Evolutionary conservation across 2,888 invertebrate species (phyloP), one percentile per base, ranked within the genome.

Genomic region (Dichetophora obliterata): DNA sequence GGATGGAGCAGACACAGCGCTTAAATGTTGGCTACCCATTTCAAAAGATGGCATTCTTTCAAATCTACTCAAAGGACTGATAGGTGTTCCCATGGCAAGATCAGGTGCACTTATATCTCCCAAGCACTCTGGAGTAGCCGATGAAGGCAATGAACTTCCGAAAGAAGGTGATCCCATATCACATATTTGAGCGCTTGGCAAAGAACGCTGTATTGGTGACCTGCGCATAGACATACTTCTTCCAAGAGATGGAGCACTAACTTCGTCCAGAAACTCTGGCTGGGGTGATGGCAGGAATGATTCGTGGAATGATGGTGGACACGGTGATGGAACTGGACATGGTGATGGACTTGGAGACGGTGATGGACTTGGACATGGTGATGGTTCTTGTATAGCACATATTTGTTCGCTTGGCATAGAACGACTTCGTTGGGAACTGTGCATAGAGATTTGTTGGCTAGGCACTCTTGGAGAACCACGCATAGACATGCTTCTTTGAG

Each of bases 201-300:
- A 11, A 1, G 76, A 66, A 5, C 59, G 59, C 0, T 75, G 11
- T 14, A 24, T 22, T 59, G 11, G 57, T 8, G 57, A 59, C 24
- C 57, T 59, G 3, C 27, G 57, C 57, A 59, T 59, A 27, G 57
- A 59, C 54, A 27, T 52, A n/a, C 27, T 27, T 37, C 37, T 34
- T 27, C 24, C 73, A 22, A 73, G 50, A 5, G 66, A 52, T 65
- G 80, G 81, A 70, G 75, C 76, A 0, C 69, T 73, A 3, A 77
- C 74, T 2, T 81, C 75, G 14, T 77, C 75, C 2, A 79, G 52
- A 14, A 75, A 77, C 22, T 78, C 73, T 11, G 24, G 61, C 59
- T 0, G 59, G 27, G 9, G 74, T 43, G 27, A n/a, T 16, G n/a
- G n/a, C n/a, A 31, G 3, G 31, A 31, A n/a, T 63, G 11, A 14